Base-by-base conservation (phyloP, 2,113 vertebrate genomes). In the Anoplopoma fimbria region DNA sequence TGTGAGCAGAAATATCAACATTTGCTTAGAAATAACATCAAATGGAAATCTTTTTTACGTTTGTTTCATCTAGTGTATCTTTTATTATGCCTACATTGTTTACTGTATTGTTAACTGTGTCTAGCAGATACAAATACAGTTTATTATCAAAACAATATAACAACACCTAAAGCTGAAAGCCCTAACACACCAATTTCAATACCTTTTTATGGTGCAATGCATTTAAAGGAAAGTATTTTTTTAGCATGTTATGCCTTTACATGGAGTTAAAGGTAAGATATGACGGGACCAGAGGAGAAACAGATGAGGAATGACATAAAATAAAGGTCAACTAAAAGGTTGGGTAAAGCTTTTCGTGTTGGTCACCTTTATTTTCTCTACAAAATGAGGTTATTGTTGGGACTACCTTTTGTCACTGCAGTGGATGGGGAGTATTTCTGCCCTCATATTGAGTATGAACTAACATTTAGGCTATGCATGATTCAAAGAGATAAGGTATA, bases 221-320 rank as follows among this genome's bases (percentile, higher is more conserved):
- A 36, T 69, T 23, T 23, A 15, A 36, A n/a, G n/a, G n/a, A n/a
- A n/a, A 40, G 42, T 60, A 19, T 33, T 6, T 61, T 61, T 34
- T 33, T 31, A 62, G 29, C n/a, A 47, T 21, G 34, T 3, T 3
- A 38, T 34, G 33, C 33, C 15, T n/a, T n/a, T 14, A 9, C 23
- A 27, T 75, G n/a, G 33, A 75, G 33, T 63, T 53, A 69, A 62
- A 19, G 27, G 51, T 36, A 21, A 65, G 4, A 65, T 9, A 67
- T 45, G 53, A 76, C 31, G 33, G 72, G 47, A 63, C 34, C 42
- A 60, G 40, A 83, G 2, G 8, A 38, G 33, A 68, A 53, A 36
- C n/a, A 33, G 6, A 73, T 68, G 14, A 27, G 7, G 36, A 34
- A 34, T 72, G 47, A 27, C 27, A 42, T n/a, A 38, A 12, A 36